A percentile compares a stretch with the other conserved stretches of the same genome.
Conservation (phyloP, 2,888 invertebrate species). For the Drosophila pegasa region DNA sequence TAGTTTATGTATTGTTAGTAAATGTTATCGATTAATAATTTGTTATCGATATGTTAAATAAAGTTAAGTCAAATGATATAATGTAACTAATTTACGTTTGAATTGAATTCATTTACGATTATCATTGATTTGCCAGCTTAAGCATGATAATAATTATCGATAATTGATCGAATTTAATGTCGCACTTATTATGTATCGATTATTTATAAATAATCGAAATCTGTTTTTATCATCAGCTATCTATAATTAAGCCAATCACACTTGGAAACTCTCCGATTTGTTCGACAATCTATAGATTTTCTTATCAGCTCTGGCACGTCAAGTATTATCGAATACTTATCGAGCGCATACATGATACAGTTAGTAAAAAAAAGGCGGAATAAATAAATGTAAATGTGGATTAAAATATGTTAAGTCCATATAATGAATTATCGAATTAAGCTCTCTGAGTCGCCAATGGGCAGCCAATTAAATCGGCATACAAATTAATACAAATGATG, state of each 20-base stretch:
- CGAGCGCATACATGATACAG: not conserved
- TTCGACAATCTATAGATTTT: not conserved
- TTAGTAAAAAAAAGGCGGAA: slow-evolving; percentile 33
- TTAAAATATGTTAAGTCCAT: slow-evolving; percentile 32
- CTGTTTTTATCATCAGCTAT: not conserved
- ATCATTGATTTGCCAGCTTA: not conserved
- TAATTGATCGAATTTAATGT: not conserved
- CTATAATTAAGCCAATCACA: too few relatives aligned
- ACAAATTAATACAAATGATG: slow-evolving; percentile 78
- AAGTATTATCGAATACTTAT: slow-evolving; percentile 6
- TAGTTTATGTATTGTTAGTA: slow-evolving; percentile 8
- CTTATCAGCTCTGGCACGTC: not conserved
- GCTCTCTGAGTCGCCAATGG: slow-evolving; percentile 60
- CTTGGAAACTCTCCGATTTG: too few relatives aligned
- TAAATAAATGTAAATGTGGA: slow-evolving; percentile 28
- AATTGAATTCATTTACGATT: too few relatives aligned
- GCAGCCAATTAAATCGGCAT: slow-evolving; percentile 75
- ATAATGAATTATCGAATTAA: slow-evolving; percentile 75
- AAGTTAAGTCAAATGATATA: not conserved
- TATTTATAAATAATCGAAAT: too few relatives aligned
- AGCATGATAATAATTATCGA: not conserved
- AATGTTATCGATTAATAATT: slow-evolving; percentile 7
- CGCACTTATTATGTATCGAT: too few relatives aligned
- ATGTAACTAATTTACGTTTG: too few relatives aligned
- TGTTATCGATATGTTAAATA: not conserved